Conservation (phyloP, 2,113 vertebrate genomes). For the Fulica atra region DNA sequence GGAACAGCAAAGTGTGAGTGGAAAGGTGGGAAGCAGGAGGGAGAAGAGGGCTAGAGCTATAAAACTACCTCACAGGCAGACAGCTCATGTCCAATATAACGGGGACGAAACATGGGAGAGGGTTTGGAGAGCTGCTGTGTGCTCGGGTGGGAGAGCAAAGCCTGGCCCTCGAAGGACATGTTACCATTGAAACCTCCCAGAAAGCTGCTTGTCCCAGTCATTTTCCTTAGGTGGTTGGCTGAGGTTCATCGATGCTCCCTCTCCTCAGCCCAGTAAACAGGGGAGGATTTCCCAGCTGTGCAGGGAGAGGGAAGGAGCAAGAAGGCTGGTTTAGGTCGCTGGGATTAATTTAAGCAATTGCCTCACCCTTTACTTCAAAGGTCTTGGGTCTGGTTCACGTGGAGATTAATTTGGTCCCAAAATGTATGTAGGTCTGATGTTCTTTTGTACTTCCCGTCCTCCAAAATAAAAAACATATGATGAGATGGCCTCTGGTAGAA, state of each 20-base stretch:
- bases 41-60: neutral
- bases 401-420: neutral
- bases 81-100: neutral
- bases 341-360: conserved; percentile 18
- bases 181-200: neutral
- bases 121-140: neutral
- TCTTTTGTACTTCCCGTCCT: neutral
- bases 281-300: neutral
- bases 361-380: neutral
- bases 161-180: fast-evolving
- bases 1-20: neutral
- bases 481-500: neutral
- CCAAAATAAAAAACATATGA: neutral
- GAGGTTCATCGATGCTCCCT: neutral
- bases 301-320: neutral
- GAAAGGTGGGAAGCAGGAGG: neutral
- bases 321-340: neutral
- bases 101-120: neutral
- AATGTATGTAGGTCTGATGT: neutral
- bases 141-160: neutral
- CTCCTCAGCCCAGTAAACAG: neutral
- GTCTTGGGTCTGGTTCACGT: neutral
- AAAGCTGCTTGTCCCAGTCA: neutral
- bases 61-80: neutral
- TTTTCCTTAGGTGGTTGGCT: neutral